A percentile compares a stretch with the other conserved stretches of the same genome.
These are phyloP conservation scores for Stictonetta naevosa DNA, from an alignment of 2,113 vertebrate species.

Conservation along the genomic window DNA sequence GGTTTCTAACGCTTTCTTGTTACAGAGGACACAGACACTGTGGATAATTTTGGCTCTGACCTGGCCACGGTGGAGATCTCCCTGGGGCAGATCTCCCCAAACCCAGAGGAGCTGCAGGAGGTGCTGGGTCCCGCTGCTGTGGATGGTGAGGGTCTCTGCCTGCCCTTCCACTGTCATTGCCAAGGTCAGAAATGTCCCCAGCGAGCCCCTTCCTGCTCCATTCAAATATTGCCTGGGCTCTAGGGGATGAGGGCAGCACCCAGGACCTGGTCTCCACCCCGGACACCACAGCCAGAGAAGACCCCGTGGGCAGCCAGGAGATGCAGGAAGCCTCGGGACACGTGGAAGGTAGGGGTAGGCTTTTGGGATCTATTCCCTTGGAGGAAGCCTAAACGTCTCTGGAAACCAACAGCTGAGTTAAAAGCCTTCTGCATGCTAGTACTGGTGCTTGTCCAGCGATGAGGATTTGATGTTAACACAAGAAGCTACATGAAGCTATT, in stretches of 20 bases:
- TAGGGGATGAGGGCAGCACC: not conserved
- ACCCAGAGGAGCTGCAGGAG: slow-evolving; percentile 14
- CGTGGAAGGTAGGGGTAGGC: not conserved
- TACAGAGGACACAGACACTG: not conserved
- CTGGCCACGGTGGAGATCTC: not conserved
- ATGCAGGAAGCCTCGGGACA: not conserved
- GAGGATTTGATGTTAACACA: not conserved
- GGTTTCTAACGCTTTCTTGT: not conserved
- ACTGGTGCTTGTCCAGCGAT: not conserved
- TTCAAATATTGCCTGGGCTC: not conserved
- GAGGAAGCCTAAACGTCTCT: not conserved
- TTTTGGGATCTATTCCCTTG: not conserved
- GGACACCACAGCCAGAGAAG: not conserved
- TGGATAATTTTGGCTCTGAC: slow-evolving; percentile 10
- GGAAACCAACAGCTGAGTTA: not conserved
- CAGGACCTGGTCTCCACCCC: not conserved
- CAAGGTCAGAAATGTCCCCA: not conserved
- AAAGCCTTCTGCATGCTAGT: not conserved
- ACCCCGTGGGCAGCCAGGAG: not conserved
- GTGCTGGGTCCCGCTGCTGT: not conserved
- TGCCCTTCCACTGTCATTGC: no score
- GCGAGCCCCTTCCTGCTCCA: not conserved
- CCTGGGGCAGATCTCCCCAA: not conserved
- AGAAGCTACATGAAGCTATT: not conserved
- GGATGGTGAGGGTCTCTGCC: not conserved